These are phyloP conservation scores for Eulemur mongoz DNA, from an alignment of 2,797 vertebrate genomes.

Conservation along the genomic window DNA sequence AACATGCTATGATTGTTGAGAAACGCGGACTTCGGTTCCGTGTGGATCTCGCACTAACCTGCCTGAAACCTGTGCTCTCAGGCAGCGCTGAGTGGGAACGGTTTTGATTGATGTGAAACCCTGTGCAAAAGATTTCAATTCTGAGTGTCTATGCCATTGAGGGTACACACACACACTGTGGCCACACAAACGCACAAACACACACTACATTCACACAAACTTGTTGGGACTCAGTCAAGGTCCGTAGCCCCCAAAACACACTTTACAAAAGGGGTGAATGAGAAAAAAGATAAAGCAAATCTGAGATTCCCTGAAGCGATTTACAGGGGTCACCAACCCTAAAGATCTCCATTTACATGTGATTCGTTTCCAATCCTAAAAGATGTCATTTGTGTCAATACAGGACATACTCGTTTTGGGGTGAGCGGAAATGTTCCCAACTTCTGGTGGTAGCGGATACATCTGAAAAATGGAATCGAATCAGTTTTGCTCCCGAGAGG, in stretches of 20 bases:
- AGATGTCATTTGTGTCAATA: conserved; percentile 24
- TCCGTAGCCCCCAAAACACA: not conserved
- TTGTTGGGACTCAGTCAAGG: not conserved
- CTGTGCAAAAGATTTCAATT: not conserved
- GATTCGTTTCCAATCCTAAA: not conserved
- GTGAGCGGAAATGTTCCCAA: conserved; percentile 62
- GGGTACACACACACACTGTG: not conserved
- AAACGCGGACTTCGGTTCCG: not conserved
- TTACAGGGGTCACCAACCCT: accelerated
- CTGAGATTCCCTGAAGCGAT: not conserved
- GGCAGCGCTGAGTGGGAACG: not conserved
- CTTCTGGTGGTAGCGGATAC: conserved; percentile 71
- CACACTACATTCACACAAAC: not conserved
- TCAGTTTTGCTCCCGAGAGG: conserved; percentile 80
- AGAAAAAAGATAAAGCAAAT: not conserved
- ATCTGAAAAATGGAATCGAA: conserved; percentile 82
- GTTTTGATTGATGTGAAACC: not conserved
- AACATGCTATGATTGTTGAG: not conserved
- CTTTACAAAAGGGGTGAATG: not conserved
- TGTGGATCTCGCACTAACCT: not conserved
- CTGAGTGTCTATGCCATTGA: not conserved
- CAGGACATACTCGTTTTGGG: not conserved
- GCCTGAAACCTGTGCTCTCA: not conserved
- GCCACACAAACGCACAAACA: not conserved
- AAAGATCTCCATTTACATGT: not conserved